Evolutionary conservation across 2,797 vertebrate species (phyloP), one percentile per base, ranked within the genome.

Genomic region (Sebastes melanostomus): DNA sequence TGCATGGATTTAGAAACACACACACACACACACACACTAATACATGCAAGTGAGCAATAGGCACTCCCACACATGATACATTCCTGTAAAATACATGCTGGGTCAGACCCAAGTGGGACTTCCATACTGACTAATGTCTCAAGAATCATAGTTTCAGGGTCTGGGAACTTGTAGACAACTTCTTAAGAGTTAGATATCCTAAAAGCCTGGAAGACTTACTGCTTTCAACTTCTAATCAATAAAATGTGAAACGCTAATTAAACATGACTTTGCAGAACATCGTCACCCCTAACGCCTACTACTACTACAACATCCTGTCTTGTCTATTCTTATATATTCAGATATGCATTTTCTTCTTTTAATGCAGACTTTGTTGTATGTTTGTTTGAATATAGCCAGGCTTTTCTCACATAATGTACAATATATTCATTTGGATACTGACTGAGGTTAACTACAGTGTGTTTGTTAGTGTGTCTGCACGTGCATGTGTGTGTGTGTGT

Each of bases 71-170:
- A 80, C 68, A 56, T 29, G 61, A n/a, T 10, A 22, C 73, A 87
- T 88, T 89, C 72, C 83, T 82, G 72, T 72, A 67, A 83, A 80
- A 84, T 77, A 58, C 83, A 87, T 56, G 69, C 74, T 83, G 81
- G 74, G 77, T 91, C 76, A 78, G 77, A 85, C 63, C 66, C 82
- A 86, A 74, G 20, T 76, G 79, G 85, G 63, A 67, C 66, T 54
- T 63, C 66, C 4, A 38, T 61, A 58, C 42, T 85, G 74, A 92
- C 66, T 92, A 62, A 80, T 80, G 79, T 81, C 58, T 84, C 22
- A 78, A 76, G 79, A 88, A 89, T 83, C 62, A 20, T 10, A 74
- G 36, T 75, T 36, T 76, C 8, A 13, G 9, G 24, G 46, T 82
- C 46, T 81, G 72, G 72, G 75, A 87, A 78, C 11, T 52, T 22